A percentile compares a stretch with the other conserved stretches of the same genome.
Evolutionary conservation across 2,888 invertebrate species (phyloP).

Genomic region (Pandemis corylana): DNA sequence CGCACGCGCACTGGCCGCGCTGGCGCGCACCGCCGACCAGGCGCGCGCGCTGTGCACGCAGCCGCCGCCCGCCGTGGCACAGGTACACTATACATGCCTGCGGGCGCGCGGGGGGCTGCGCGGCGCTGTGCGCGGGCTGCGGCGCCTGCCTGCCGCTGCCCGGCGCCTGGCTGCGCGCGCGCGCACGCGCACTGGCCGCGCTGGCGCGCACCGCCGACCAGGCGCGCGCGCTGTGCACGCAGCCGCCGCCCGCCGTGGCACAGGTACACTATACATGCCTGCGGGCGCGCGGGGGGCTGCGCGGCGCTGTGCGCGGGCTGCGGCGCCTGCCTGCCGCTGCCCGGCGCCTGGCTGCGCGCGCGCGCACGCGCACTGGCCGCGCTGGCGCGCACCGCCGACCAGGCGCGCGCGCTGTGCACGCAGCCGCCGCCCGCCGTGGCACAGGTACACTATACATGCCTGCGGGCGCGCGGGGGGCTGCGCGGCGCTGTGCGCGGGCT

Average conservation of each 20-base stretch:
- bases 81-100: constrained; percentile 59
- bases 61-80: constrained; percentile 96
- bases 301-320: constrained; percentile 76
- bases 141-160: constrained; percentile 55
- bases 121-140: constrained; percentile 75
- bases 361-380: constrained; percentile 90
- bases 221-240: constrained; percentile 92
- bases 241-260: constrained; percentile 97
- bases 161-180: constrained; percentile 81
- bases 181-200: constrained; percentile 90
- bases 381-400: constrained; percentile 76
- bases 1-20: constrained; percentile 88
- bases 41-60: constrained; percentile 93
- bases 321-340: constrained; percentile 55
- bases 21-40: constrained; percentile 80
- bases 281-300: constrained; percentile 54
- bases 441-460: constrained; percentile 66
- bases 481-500: constrained; percentile 75
- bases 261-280: constrained; percentile 66
- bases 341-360: constrained; percentile 79
- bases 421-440: constrained; percentile 98
- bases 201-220: constrained; percentile 81
- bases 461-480: constrained; percentile 53
- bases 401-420: constrained; percentile 91
- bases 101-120: constrained; percentile 56